phyloP scores from a whole-genome alignment of 2,797 vertebrate genomes.

The Diplodus sargus region DNA sequence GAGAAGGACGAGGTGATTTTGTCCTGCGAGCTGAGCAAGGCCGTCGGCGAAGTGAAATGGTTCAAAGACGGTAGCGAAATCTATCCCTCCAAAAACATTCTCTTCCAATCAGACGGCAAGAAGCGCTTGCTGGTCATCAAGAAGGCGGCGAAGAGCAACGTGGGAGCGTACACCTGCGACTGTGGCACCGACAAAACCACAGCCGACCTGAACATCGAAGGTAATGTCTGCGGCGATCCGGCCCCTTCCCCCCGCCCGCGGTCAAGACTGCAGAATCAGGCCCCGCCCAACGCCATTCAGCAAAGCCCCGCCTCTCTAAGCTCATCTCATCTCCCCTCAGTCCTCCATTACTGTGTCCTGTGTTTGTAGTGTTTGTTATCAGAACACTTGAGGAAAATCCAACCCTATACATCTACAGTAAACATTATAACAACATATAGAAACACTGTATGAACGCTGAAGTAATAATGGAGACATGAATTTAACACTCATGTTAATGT shows the following conservation, averaged over 20 bases:
- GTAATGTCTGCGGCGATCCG: slow-evolving; percentile 64
- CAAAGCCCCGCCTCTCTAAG: neutral
- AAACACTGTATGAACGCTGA: slow-evolving; percentile 16
- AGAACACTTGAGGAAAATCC: slow-evolving; percentile 33
- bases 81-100: slow-evolving; percentile 90
- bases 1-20: slow-evolving; percentile 95
- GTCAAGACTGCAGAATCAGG: slow-evolving; percentile 26
- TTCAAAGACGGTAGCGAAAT: slow-evolving; percentile 93
- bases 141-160: slow-evolving; percentile 89
- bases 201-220: slow-evolving; percentile 94
- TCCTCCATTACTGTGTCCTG: slow-evolving; percentile 25
- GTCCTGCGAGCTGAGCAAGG: slow-evolving; percentile 96
- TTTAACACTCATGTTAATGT: slow-evolving; percentile 17
- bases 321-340: neutral
- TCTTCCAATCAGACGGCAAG: slow-evolving; percentile 88
- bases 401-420: neutral
- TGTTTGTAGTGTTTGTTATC: slow-evolving; percentile 12
- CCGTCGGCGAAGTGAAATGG: slow-evolving; percentile 92
- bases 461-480: neutral
- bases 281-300: neutral
- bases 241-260: neutral
- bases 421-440: slow-evolving; percentile 4
- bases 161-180: slow-evolving; percentile 92
- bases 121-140: slow-evolving; percentile 91
- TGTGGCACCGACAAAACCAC: slow-evolving; percentile 95